A percentile compares a stretch with the other conserved stretches of the same genome.
phyloP scores from a whole-genome alignment of 2,888 invertebrate genomes.

The Chironomus riparius region DNA sequence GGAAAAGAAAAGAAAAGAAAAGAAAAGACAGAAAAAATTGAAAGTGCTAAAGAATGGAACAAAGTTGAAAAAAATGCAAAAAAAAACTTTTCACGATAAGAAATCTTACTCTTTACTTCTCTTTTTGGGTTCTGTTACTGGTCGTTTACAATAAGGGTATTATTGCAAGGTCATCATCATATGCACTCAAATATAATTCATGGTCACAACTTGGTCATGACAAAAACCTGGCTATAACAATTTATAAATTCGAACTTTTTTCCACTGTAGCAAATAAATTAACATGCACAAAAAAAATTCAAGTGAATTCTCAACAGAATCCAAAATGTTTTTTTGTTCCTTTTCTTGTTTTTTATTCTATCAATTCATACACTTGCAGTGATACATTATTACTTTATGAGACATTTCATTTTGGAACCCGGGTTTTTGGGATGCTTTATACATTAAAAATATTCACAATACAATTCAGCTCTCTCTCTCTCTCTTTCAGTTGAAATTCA shows the following conservation, averaged over 20 bases:
- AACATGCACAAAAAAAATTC: background rate
- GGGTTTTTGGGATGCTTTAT: too few species aligned
- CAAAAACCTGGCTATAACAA: background rate
- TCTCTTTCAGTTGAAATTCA: too few species aligned
- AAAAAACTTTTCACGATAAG: background rate
- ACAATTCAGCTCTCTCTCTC: too few species aligned
- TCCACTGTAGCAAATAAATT: conserved; percentile 1
- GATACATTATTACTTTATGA: conserved; percentile 21
- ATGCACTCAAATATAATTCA: background rate
- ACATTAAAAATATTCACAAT: too few species aligned
- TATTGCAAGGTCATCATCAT: background rate
- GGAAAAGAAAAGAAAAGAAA: background rate
- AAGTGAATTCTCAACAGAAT: background rate
- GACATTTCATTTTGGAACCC: too few species aligned
- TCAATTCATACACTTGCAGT: background rate
- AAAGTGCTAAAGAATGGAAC: background rate
- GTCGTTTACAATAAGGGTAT: background rate
- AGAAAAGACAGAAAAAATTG: background rate
- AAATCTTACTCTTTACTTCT: background rate
- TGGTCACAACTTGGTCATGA: conserved; percentile 8
- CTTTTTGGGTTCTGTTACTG: too few species aligned
- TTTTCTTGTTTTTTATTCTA: background rate
- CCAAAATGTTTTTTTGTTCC: background rate
- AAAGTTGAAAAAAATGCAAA: too few species aligned
- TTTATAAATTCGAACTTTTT: background rate